Evolutionary conservation across 2,113 vertebrate genomes (phyloP), one percentile per base, ranked within the genome.

Genomic region (Ochotona princeps): DNA sequence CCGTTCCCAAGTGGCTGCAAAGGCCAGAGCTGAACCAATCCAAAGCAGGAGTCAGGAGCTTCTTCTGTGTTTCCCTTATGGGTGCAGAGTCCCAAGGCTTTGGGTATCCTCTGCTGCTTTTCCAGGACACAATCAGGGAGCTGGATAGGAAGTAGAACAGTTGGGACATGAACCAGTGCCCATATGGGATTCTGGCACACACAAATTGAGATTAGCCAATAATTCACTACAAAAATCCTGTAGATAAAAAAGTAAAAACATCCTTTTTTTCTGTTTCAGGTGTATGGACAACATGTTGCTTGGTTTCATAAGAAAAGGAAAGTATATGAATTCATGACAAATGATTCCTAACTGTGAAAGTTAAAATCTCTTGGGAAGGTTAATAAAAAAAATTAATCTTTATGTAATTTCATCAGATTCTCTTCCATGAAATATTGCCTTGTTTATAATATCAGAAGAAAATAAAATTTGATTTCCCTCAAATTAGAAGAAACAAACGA

Each of bases 191-290:
- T 14, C 17, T 6, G 18, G 54, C 18, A 44, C 38, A 44, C 38
- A 44, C 38, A 44, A 44, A 44, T 44, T 44, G 38, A 44, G 38
- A 44, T 44, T 44, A 44, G 38, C 38, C 38, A 44, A 44, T 44
- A 38, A 78, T 44, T 79, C 8, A 35, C 67, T 8, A 20, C 60
- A 89, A 88, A 89, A 75, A 26, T 8, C 63, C 32, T 89, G 26
- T 30, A 88, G 0, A 79, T 30, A 83, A 92, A 88, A 87, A 54
- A 91, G 35, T 66, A 18, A 84, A 84, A 86, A 2, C 78, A 82
- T 69, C 63, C 63, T 57, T 63, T 78, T 76, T 87, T 69, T 2
- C 66, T 67, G 20, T n/a, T 84, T 80, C 75, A 82, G 17, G 12
- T 32, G 69, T 26, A 51, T 28, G 18, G 54, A 69, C 67, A 8